These are phyloP conservation scores for Gymnobelideus leadbeateri DNA, from an alignment of 2,113 vertebrate genomes.

Conservation along the genomic window DNA sequence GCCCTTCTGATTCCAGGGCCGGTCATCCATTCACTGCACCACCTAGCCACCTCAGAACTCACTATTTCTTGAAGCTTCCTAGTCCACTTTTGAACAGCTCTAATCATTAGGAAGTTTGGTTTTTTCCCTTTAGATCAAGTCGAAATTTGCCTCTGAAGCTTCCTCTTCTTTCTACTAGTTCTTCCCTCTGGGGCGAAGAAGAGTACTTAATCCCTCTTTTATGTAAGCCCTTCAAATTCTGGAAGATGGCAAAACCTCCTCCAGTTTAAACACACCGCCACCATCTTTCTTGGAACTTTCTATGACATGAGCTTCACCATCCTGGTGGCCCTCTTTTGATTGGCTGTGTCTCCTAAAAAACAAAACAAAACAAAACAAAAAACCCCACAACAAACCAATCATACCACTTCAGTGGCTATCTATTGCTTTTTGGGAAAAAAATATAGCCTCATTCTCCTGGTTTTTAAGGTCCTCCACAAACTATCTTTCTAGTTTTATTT, in stretches of 20 bases:
- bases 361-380: no score
- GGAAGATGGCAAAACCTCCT: not conserved
- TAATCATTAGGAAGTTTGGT: not conserved
- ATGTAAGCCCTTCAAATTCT: not conserved
- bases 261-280: not conserved
- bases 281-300: not conserved
- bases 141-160: not conserved
- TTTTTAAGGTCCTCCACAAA: no score
- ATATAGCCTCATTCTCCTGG: no score
- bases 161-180: not conserved
- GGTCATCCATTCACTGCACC: no score
- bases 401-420: not conserved
- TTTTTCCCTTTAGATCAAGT: not conserved
- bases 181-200: no score
- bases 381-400: no score
- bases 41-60: not conserved
- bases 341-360: not conserved
- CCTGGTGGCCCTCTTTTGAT: not conserved
- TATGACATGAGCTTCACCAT: not conserved
- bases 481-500: not conserved
- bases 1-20: no score
- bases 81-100: not conserved
- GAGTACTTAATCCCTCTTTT: not conserved
- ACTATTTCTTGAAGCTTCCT: not conserved
- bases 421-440: not conserved